Conservation (phyloP, 2,797 vertebrate genomes). For the Chiroxiphia lanceolata region DNA sequence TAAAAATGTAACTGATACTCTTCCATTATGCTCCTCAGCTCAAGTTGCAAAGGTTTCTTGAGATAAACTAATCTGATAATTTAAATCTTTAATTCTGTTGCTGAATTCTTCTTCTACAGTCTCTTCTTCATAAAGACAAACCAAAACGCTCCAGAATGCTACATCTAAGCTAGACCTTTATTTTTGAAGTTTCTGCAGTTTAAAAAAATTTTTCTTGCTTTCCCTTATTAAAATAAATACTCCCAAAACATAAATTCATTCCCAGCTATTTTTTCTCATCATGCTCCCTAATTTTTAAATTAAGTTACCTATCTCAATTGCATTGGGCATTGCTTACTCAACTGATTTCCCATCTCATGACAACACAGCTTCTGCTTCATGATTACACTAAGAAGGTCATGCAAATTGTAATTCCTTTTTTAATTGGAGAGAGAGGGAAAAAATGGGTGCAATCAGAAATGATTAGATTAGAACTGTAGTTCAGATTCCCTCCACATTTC, state of each 20-base stretch:
- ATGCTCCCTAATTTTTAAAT: neutral
- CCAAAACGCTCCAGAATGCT: neutral
- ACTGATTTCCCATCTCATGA: neutral
- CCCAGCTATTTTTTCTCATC: neutral
- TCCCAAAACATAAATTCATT: neutral
- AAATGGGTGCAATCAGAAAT: slow-evolving; percentile 48
- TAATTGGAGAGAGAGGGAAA: neutral
- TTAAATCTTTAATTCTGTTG: neutral
- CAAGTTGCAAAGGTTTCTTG: neutral
- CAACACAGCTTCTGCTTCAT: neutral
- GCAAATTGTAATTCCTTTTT: neutral
- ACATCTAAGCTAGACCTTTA: neutral
- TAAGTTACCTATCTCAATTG: neutral
- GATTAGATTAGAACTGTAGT: slow-evolving; percentile 35
- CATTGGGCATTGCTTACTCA: neutral
- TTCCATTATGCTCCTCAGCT: neutral
- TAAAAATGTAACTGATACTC: neutral
- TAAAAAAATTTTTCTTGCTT: neutral
- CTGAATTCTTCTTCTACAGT: neutral
- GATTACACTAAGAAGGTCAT: neutral
- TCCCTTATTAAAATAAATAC: neutral
- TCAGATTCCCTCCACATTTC: slow-evolving; percentile 60
- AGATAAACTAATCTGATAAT: neutral
- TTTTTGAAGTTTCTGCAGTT: neutral
- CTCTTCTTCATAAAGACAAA: neutral